Conservation (phyloP, 2,888 invertebrate species). For the Folsomia manolachei region DNA sequence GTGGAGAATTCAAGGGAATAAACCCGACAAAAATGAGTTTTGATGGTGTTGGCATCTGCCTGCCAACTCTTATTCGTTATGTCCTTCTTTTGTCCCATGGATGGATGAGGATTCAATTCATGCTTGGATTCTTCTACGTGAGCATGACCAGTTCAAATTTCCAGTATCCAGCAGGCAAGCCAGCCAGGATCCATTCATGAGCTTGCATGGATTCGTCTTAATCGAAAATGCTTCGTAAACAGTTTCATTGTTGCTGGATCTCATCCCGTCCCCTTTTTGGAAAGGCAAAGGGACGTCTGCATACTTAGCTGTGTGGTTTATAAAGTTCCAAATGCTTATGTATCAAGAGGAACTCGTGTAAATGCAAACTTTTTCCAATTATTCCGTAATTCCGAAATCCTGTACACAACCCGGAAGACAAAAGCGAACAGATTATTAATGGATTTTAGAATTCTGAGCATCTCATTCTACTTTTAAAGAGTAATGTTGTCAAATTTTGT, state of each 20-base stretch:
- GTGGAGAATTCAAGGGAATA: background rate
- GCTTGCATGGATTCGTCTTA: background rate
- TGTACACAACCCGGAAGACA: no score
- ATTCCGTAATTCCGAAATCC: background rate
- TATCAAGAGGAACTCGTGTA: background rate
- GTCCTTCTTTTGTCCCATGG: background rate
- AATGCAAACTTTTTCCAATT: background rate
- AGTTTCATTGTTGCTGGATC: background rate
- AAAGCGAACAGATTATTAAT: no score
- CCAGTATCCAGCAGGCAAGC: background rate
- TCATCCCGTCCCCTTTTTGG: no score
- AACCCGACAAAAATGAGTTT: background rate
- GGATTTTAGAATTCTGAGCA: no score
- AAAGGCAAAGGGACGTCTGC: no score
- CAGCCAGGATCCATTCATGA: background rate
- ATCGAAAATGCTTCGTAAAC: background rate
- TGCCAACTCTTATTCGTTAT: background rate
- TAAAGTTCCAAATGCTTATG: background rate
- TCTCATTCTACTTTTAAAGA: no score
- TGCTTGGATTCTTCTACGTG: background rate
- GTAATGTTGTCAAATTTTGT: no score
- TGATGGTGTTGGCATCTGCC: background rate
- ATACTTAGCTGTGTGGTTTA: background rate
- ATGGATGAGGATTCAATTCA: background rate
- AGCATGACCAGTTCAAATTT: constrained; percentile 1